Evolutionary conservation across 1,140 invertebrate species (phyloP).

Genomic region (Centruroides vittatus): DNA sequence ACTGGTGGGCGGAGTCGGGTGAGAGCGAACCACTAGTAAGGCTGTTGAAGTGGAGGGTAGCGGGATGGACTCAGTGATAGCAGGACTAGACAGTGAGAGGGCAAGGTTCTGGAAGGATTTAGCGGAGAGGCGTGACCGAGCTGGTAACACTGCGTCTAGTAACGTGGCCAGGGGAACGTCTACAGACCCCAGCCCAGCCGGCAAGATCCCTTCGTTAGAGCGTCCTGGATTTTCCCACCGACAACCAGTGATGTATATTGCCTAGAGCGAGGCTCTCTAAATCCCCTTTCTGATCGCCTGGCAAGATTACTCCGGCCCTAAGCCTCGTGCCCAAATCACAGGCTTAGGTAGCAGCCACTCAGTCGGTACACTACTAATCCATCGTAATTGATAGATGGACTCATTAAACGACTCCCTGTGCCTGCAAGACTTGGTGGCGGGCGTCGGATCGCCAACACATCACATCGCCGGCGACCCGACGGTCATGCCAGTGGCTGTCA

Average conservation of each 20-base stretch:
- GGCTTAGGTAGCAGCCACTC: constrained; percentile 4
- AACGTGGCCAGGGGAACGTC: no score
- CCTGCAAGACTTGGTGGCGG: constrained; percentile 24
- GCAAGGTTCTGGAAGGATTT: no score
- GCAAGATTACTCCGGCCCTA: not conserved
- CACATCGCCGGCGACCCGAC: constrained; percentile 1
- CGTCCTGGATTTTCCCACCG: not conserved
- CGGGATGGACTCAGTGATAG: no score
- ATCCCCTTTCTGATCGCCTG: not conserved
- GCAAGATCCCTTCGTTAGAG: not conserved
- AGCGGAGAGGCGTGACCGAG: no score
- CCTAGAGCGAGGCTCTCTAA: not conserved
- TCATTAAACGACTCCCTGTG: constrained; percentile 23
- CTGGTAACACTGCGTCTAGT: no score
- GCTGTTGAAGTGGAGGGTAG: no score
- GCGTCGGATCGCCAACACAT: constrained; percentile 14
- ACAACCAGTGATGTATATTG: not conserved
- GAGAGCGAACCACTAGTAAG: no score
- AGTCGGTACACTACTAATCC: not conserved
- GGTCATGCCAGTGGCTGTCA: not conserved
- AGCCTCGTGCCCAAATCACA: constrained; percentile 6
- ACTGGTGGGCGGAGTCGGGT: no score
- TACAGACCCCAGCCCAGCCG: no score
- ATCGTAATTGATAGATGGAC: constrained; percentile 20
- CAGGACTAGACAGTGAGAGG: no score